Conservation (phyloP, 2,888 invertebrate genomes). For the Coleophora deauratella region DNA sequence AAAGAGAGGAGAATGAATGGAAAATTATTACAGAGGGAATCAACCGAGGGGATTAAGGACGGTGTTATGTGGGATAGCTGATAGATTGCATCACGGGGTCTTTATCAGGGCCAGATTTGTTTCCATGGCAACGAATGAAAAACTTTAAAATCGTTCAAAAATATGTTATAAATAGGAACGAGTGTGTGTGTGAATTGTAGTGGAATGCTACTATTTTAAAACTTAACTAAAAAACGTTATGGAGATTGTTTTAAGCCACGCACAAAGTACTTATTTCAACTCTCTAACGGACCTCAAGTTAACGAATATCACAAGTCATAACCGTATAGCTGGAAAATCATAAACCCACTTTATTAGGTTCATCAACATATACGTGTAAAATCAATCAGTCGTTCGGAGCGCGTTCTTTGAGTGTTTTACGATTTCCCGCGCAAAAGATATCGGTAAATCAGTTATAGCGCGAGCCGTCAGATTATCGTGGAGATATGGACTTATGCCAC, state of each 20-base stretch:
- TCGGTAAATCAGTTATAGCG: constrained; percentile 30
- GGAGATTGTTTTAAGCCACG: no score
- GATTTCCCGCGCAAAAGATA: constrained; percentile 25
- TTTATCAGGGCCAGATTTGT: no score
- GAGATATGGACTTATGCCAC: constrained; percentile 42
- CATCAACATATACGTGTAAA: constrained; percentile 14
- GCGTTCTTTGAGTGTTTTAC: constrained; percentile 13
- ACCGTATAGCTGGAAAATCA: constrained; percentile 1
- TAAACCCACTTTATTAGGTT: constrained; percentile 15
- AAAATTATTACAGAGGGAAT: constrained; percentile 67
- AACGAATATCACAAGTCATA: no score
- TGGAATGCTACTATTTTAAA: no score
- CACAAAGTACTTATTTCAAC: no score
- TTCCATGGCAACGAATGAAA: no score
- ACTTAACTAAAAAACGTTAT: no score
- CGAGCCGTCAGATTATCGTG: constrained; percentile 46
- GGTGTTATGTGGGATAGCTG: constrained; percentile 28
- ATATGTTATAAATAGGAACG: no score
- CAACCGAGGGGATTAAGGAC: constrained; percentile 43
- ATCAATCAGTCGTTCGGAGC: constrained; percentile 14
- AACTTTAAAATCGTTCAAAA: no score
- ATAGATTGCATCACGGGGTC: constrained; percentile 23
- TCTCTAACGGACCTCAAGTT: no score
- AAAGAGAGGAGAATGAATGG: constrained; percentile 69
- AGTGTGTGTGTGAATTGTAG: no score